Conservation (phyloP, 2,888 invertebrate species). For the Ormyrus pomaceus region DNA sequence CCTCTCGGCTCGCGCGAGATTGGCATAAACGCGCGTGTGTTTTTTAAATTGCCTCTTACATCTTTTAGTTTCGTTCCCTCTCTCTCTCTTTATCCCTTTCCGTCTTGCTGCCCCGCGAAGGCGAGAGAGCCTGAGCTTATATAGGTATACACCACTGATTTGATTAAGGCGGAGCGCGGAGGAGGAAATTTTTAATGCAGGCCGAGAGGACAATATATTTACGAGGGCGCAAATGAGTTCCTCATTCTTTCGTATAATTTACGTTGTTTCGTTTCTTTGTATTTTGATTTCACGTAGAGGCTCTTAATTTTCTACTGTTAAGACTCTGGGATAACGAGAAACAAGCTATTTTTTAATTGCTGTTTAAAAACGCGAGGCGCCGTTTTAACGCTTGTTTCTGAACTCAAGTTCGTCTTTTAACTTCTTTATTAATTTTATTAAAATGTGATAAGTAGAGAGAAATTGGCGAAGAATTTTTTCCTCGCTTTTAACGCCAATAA, state of each 20-base stretch:
- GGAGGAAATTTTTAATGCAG: constrained; percentile 53
- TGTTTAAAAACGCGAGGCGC: too few species aligned
- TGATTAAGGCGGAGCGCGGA: constrained; percentile 45
- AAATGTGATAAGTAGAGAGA: too few species aligned
- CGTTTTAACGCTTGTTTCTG: too few species aligned
- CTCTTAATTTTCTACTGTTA: neutral
- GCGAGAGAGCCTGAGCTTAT: neutral
- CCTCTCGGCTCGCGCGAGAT: constrained; percentile 36
- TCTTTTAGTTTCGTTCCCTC: constrained; percentile 44
- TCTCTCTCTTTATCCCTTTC: neutral
- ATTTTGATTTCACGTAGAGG: constrained; percentile 5
- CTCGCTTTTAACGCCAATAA: too few species aligned
- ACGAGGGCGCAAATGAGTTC: constrained; percentile 52
- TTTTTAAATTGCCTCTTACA: constrained; percentile 57
- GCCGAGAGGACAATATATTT: constrained; percentile 53
- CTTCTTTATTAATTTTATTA: too few species aligned
- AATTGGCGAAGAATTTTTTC: too few species aligned
- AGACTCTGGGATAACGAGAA: neutral
- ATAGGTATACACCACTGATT: constrained; percentile 35
- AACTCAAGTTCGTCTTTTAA: too few species aligned
- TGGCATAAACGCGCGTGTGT: constrained; percentile 55
- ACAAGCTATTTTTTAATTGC: too few species aligned
- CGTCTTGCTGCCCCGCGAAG: neutral
- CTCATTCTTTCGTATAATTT: constrained; percentile 47
- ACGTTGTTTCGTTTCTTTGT: constrained; percentile 15